Base-by-base conservation (phyloP, 2,888 invertebrate species). In the Oxytorus armatus region DNA sequence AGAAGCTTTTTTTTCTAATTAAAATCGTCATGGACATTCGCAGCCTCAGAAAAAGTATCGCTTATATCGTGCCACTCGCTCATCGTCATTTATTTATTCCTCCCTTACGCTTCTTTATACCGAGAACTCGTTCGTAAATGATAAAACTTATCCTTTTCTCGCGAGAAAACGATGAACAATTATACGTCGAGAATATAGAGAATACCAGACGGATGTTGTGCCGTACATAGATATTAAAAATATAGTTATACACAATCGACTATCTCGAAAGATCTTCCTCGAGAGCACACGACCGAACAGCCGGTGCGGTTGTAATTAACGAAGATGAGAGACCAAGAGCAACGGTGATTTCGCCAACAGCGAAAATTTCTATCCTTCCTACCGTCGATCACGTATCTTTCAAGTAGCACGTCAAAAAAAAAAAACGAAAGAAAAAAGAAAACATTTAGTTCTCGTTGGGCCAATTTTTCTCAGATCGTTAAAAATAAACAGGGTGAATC, bases 401-500 rank as follows among this genome's bases (percentile, higher is more conserved):
- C n/a, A 11, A n/a, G 10, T 16, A 14, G 3, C 8, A 39, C 11
- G 39, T 39, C 3, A 5, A 39, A 7, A 39, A 39, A 18, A 18
- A 47, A 47, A 18, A 47, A 4, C 5, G 5, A 29, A 29, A 29
- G 5, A 29, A 29, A 29, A 29, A 4, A 29, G 18, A 42, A 61
- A 72, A 49, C 2, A 10, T 42, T 11, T 16, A n/a, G 11, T 29
- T 33, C 53, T 1, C 3, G 18, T 65, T 36, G 23, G n/a, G 14
- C 14, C 0, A 59, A 23, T n/a, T 73, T 74, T 73, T 61, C 51
- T 14, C 55, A 39, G n/a, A 61, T 69, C 63, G 68, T 80, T 44
- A 51, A 65, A 68, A 80, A 76, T 42, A 68, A 76, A 77, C 61
- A 68, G 77, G 65, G 65, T 69, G 33, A 77, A 70, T 79, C 82